Conservation (phyloP, 1,140 invertebrate species). For the Bombus waltoni region DNA sequence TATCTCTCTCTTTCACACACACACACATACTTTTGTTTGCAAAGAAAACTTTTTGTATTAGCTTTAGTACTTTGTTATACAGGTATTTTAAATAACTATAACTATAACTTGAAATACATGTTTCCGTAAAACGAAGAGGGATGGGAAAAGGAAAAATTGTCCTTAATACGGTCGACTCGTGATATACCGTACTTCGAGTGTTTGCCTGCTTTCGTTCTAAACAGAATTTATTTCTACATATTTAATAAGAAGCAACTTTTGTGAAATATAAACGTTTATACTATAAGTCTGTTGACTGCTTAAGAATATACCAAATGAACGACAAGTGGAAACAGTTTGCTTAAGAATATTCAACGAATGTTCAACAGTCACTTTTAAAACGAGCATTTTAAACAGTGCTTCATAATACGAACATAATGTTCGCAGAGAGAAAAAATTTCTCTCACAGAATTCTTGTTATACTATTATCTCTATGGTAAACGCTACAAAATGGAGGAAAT, state of each 20-base stretch:
- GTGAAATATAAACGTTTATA: conserved; percentile 9
- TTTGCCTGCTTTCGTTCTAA: neutral
- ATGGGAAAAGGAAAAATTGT: neutral
- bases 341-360: neutral
- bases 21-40: neutral
- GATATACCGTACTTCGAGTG: neutral
- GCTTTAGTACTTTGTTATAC: neutral
- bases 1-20: no score
- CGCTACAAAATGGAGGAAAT: neutral
- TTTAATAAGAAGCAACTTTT: conserved; percentile 6
- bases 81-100: neutral
- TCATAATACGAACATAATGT: neutral
- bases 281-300: neutral
- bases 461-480: no score
- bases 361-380: neutral
- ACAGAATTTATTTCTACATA: neutral
- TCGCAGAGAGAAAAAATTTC: neutral
- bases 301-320: neutral
- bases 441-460: no score
- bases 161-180: neutral
- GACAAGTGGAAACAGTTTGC: neutral
- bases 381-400: neutral
- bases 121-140: neutral
- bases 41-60: neutral
- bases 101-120: neutral